Percentiles rank a stretch among this genome's conserved stretches.
These are phyloP conservation scores for Microcebus tavaratra DNA, from an alignment of 2,113 vertebrate genomes.

Conservation along the genomic window DNA sequence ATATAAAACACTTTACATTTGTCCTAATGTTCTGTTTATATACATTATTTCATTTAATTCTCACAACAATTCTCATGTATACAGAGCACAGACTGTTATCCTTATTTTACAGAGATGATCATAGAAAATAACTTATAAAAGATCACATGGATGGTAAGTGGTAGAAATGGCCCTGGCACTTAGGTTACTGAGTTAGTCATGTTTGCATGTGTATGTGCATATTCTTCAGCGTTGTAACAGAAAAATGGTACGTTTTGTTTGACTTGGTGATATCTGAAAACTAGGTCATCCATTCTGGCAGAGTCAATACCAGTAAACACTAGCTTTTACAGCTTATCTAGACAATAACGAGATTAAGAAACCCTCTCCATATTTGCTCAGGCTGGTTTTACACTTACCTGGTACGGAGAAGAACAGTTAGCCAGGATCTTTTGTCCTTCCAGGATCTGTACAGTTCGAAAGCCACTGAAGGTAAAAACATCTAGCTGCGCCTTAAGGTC, in stretches of 20 bases:
- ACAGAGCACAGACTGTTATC: not conserved
- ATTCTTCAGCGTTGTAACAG: not conserved
- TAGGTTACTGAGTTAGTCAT: not conserved
- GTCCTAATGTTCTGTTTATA: not conserved
- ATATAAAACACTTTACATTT: conserved; percentile 21
- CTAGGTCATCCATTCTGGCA: conserved; percentile 45
- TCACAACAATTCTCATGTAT: not conserved
- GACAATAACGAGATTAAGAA: conserved; percentile 14
- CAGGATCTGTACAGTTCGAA: conserved; percentile 85
- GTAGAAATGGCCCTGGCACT: not conserved
- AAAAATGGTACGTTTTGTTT: conserved; percentile 43
- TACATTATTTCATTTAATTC: not conserved
- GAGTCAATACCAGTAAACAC: conserved; percentile 4
- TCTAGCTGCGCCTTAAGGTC: conserved; percentile 85
- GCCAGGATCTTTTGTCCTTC: conserved; percentile 86
- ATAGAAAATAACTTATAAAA: conserved; percentile 8
- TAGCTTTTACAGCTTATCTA: not conserved
- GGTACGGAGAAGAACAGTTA: conserved; percentile 85
- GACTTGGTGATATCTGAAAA: conserved; percentile 59
- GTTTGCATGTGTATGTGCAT: not conserved
- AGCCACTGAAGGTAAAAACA: conserved; percentile 76
- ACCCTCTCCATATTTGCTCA: not conserved
- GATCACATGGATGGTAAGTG: not conserved
- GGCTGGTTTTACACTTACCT: conserved; percentile 82
- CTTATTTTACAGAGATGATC: conserved; percentile 18